Evolutionary conservation across 2,888 invertebrate genomes (phyloP).

Genomic region (Polydesmus complanatus): DNA sequence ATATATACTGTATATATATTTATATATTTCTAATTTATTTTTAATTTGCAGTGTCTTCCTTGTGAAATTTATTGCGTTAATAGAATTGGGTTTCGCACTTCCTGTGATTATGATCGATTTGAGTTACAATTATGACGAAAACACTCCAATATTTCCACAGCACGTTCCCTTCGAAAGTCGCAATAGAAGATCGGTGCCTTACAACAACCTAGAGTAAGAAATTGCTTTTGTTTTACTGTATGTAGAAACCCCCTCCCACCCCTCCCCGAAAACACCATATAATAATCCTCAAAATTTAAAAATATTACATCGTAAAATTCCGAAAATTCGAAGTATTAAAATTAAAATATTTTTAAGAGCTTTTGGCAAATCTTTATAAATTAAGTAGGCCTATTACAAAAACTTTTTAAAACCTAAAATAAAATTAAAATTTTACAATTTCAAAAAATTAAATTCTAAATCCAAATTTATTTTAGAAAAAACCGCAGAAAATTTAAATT

Average conservation of each 20-base stretch:
- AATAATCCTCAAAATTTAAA: not conserved
- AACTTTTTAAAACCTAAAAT: no score
- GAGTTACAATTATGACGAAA: not conserved
- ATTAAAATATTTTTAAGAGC: not conserved
- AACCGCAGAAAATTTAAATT: no score
- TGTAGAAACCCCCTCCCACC: no score
- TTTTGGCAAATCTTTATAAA: no score
- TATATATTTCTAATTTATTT: no score
- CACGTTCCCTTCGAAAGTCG: not conserved
- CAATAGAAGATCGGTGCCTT: not conserved
- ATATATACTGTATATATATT: no score
- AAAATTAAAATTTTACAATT: no score
- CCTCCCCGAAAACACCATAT: not conserved
- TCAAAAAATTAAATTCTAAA: no score
- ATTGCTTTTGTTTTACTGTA: no score
- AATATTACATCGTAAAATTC: not conserved
- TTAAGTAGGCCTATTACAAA: no score
- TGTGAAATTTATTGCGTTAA: not conserved
- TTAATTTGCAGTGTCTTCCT: not conserved
- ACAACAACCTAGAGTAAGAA: no score
- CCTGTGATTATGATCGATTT: not conserved
- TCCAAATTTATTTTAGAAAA: no score
- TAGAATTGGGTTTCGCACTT: not conserved
- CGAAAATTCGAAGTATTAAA: not conserved
- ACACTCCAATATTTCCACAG: not conserved